Evolutionary conservation across 2,113 vertebrate genomes (phyloP), one percentile per base, ranked within the genome.

Genomic region (Peromyscus polionotus): DNA sequence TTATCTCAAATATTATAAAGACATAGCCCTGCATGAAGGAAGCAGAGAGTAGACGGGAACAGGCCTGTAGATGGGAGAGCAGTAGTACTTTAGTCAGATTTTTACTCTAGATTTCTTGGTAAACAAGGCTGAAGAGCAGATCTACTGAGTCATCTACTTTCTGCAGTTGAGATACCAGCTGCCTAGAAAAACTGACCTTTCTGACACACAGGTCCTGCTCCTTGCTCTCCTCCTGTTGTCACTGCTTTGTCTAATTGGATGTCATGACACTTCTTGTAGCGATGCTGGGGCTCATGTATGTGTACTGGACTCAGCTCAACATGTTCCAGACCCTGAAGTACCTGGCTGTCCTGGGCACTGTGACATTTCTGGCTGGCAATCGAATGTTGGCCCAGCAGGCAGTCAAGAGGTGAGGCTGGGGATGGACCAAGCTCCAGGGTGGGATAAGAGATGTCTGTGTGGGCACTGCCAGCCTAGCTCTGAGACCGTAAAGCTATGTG

Each of bases 301-400:
- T 99, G 91, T 99, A 99, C 98, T 99, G 99, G 99, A 99, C 99
- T 97, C 99, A 99, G 77, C 99, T 99, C 95, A 99, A 99, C 99
- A 99, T 99, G 99, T 99, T 99, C 99, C 99, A 99, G 98, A 99
- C 99, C 24, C 98, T 99, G 96, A 99, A 99, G 98, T 99, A 99
- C 98, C 98, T 99, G 98, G 99, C 99, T 86, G 99, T 99, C 98
- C 98, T 99, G 65, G 99, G 99, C 59, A 99, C 99, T 5, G 92
- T 99, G 94, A 99, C 99, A 0, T 99, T 99, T 99, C 99, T 99
- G 70, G 99, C 99, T 76, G 99, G 99, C 92, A 99, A 99, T 98
- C 99, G 99, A 96, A 99, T 99, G 99, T 98, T 99, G 98, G 99
- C 99, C 96, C 99, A 99, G 96, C 99, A 99, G 98, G 99, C 99